These are phyloP conservation scores for Cherax destructor DNA, from an alignment of 1,140 invertebrate genomes.

Conservation along the genomic window DNA sequence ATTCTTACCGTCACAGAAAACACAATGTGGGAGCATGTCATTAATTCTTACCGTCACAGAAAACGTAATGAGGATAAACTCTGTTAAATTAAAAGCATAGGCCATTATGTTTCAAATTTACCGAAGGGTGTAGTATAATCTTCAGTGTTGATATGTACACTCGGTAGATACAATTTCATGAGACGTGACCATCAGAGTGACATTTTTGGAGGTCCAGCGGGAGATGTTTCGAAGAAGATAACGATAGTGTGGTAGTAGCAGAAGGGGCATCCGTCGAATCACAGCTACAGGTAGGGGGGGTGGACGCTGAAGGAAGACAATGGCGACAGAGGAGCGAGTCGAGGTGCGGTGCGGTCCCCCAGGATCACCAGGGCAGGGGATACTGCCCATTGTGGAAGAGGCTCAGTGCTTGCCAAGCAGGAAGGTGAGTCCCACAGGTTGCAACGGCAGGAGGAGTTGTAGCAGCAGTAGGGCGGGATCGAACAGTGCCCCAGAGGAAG, in stretches of 20 bases:
- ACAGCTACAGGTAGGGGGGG: background rate
- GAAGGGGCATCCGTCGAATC: background rate
- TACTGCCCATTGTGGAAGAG: constrained; percentile 92
- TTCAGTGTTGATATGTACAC: background rate
- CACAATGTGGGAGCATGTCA: background rate
- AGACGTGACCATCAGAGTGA: background rate
- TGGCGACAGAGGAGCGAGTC: constrained; percentile 35
- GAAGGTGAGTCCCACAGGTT: too few relatives aligned
- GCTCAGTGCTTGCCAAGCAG: too few relatives aligned
- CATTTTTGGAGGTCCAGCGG: too few relatives aligned
- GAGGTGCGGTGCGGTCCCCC: constrained; percentile 46
- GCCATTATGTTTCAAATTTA: too few relatives aligned
- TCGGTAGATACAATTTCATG: background rate
- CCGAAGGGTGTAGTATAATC: background rate
- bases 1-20: background rate
- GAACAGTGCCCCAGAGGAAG: constrained; percentile 86
- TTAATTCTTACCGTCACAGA: background rate
- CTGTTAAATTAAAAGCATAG: background rate
- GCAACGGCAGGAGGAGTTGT: constrained; percentile 89
- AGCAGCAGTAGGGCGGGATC: constrained; percentile 90
- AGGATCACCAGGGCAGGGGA: background rate
- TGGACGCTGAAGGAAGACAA: background rate
- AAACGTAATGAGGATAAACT: background rate
- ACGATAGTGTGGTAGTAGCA: background rate
- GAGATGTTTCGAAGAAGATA: too few relatives aligned